Base-by-base conservation (phyloP, 2,797 vertebrate species). In the Hemitrygon akajei region DNA sequence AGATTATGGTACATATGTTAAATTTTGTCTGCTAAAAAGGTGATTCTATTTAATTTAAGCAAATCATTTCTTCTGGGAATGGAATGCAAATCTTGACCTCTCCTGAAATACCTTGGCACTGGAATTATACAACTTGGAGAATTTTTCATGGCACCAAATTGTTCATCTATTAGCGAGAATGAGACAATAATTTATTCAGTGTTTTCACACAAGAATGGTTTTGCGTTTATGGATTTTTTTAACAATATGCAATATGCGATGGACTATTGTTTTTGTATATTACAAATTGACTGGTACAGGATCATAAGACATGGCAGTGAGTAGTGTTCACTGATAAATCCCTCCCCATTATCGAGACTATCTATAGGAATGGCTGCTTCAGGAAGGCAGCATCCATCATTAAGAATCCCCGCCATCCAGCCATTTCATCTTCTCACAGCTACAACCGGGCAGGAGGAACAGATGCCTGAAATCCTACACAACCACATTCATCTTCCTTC, bases 41-140 rank as follows among this genome's bases (percentile, higher is more conserved):
- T 75, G 91, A 73, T 92, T 92, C 37, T 75, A 92, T 56, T 92
- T 92, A 92, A 92, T 71, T 47, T 92, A 92, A 92, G 34, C 66
- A 22, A 92, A 75, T 16, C 69, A 75, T 92, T 92, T 92, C 91
- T 92, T 92, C 91, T 56, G 69, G 69, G 91, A 92, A 56, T 92
- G 34, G 37, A 92, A 75, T 47, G 71, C 91, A 71, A 92, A 92
- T 75, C 91, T 47, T 56, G 71, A 92, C 91, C 91, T 92, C 71
- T 92, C 56, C 34, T 75, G 91, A 92, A 92, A 75, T 73, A 27
- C 66, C 69, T 92, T 92, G 69, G 69, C 91, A 92, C 22, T 66
- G 69, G 91, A 92, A 75, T 73, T 92, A 75, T 75, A 66, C 91
- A 92, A 56, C 91, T 75, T 69, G 14, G 34, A 92, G 69, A 69